phyloP scores from a whole-genome alignment of 2,888 invertebrate genomes.

The Psylliodes chrysocephalus region DNA sequence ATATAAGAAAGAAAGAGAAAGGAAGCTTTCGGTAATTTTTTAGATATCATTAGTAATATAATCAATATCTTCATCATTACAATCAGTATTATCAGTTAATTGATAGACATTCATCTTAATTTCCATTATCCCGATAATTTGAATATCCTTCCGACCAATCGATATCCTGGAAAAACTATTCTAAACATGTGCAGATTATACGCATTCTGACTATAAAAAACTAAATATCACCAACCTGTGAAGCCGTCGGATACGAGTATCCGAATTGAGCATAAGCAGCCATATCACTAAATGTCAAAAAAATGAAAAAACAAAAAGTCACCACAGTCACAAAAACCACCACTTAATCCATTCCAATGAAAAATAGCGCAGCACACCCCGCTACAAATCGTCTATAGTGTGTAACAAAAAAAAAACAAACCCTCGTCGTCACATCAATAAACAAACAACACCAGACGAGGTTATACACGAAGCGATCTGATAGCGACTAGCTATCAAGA shows the following conservation, averaged over 20 bases:
- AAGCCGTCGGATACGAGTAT: slow-evolving; percentile 91
- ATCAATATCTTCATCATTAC: too few species aligned
- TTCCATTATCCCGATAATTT: too few species aligned
- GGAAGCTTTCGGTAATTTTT: too few species aligned
- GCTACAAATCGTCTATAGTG: slow-evolving; percentile 50
- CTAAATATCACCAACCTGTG: too few species aligned
- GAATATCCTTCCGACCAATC: too few species aligned
- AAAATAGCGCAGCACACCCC: slow-evolving; percentile 53
- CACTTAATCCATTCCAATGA: slow-evolving; percentile 49
- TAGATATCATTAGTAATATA: too few species aligned
- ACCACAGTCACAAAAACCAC: slow-evolving; percentile 51
- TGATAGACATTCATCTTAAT: too few species aligned
- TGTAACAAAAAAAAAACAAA: slow-evolving; percentile 18
- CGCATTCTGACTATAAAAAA: too few species aligned
- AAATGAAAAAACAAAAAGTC: slow-evolving; percentile 13
- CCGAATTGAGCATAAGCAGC: slow-evolving; percentile 93
- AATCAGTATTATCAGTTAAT: too few species aligned
- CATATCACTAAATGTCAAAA: slow-evolving; percentile 61
- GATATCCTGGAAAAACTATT: too few species aligned
- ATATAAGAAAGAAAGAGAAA: slow-evolving; percentile 33
- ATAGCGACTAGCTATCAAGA: slow-evolving; percentile 61
- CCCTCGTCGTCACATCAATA: slow-evolving; percentile 53
- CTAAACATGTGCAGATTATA: too few species aligned
- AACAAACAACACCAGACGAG: slow-evolving; percentile 53
- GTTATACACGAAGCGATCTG: slow-evolving; percentile 60